phyloP scores from a whole-genome alignment of 2,113 vertebrate species.

The Nothoprocta pentlandii region DNA sequence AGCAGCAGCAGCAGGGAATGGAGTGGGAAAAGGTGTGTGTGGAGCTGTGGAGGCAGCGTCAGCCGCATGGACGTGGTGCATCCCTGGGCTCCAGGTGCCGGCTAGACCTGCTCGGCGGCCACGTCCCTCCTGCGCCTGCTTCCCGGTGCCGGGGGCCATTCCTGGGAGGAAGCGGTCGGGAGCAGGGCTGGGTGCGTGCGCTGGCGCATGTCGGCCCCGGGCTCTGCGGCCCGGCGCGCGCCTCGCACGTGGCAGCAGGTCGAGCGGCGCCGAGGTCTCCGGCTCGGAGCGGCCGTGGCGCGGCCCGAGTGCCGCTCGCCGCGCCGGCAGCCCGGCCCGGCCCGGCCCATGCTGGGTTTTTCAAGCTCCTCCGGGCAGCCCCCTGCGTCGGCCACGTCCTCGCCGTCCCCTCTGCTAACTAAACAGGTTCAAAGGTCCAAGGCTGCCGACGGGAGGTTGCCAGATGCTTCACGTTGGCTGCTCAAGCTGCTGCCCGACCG shows the following conservation, averaged over 20 bases:
- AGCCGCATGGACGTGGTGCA: not conserved
- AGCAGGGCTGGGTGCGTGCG: not conserved
- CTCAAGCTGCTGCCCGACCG: not conserved
- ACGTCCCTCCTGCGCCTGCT: rapidly evolving
- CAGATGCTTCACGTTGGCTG: not conserved
- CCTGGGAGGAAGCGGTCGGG: not conserved
- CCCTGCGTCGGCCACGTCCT: not conserved
- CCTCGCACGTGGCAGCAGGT: rapidly evolving
- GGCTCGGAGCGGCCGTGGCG: not conserved
- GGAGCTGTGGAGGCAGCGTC: rapidly evolving
- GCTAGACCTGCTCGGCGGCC: not conserved
- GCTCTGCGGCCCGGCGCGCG: not conserved
- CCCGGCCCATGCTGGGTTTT: not conserved
- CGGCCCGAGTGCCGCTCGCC: no score
- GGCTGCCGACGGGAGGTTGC: not conserved
- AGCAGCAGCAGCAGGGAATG: rapidly evolving
- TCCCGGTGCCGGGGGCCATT: not conserved
- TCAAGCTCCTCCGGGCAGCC: rapidly evolving
- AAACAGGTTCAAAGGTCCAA: not conserved
- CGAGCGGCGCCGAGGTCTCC: rapidly evolving
- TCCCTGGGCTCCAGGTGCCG: rapidly evolving
- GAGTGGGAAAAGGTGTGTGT: not conserved
- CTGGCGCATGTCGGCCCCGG: rapidly evolving
- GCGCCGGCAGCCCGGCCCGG: not conserved
- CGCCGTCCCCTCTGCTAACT: not conserved